Percentiles rank a stretch among this genome's conserved stretches.
Evolutionary conservation across 1,140 invertebrate genomes (phyloP).

Genomic region (Drosophila ohnishii): DNA sequence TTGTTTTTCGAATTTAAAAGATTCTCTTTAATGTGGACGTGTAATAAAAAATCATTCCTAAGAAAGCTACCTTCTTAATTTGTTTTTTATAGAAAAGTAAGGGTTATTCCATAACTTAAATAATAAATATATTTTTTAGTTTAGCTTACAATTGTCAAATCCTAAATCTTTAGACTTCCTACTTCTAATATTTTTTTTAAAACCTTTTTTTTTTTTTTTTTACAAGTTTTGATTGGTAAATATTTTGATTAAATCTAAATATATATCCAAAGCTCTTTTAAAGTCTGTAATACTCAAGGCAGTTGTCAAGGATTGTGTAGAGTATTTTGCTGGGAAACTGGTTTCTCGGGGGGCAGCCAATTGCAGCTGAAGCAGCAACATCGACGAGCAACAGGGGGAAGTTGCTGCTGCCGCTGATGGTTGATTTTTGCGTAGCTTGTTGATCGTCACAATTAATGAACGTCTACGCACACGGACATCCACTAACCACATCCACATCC

Average conservation of each 20-base stretch:
- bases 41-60: no score
- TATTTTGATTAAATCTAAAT: neutral
- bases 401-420: constrained; percentile 34
- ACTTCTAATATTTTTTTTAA: no score
- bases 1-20: no score
- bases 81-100: neutral
- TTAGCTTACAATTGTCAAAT: neutral
- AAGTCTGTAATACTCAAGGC: neutral
- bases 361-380: constrained; percentile 58
- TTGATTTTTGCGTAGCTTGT: constrained; percentile 78
- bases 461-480: constrained; percentile 78
- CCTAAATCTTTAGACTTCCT: neutral
- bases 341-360: constrained; percentile 58
- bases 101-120: no score
- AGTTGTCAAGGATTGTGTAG: constrained; percentile 2
- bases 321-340: constrained; percentile 51
- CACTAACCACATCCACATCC: constrained; percentile 72
- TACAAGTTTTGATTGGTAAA: neutral
- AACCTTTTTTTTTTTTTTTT: neutral
- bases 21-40: no score
- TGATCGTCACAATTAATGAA: constrained; percentile 81
- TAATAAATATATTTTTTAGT: neutral
- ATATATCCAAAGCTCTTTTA: neutral
- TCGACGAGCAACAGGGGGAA: constrained; percentile 26
- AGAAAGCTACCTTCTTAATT: neutral